Conservation (phyloP, 2,888 invertebrate species). For the Calliopum simillimum region DNA sequence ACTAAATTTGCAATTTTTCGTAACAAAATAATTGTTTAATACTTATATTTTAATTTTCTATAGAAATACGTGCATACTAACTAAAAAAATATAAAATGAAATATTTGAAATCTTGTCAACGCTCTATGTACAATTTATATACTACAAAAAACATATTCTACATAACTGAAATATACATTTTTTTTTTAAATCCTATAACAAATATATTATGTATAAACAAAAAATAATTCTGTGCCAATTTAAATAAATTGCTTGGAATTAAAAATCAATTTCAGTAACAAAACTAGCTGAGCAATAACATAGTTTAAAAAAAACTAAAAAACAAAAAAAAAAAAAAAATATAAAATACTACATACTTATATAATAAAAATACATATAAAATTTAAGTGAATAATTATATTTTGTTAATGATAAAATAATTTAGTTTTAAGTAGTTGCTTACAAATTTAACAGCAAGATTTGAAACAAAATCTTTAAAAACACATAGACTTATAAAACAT, state of each 20-base stretch:
- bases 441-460: conserved; percentile 17
- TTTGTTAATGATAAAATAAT: conserved; percentile 32
- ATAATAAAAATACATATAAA: conserved; percentile 37
- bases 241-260: conserved; percentile 15
- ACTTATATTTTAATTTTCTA: too few relatives aligned
- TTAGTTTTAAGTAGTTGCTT: conserved; percentile 3
- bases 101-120: too few relatives aligned
- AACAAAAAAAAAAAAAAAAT: conserved; percentile 29
- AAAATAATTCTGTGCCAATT: conserved; percentile 17
- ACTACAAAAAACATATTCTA: too few relatives aligned
- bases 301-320: conserved; percentile 36
- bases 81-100: too few relatives aligned
- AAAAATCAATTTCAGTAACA: neutral
- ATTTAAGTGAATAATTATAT: conserved; percentile 30
- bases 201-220: conserved; percentile 17
- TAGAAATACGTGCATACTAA: too few relatives aligned
- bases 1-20: too few relatives aligned
- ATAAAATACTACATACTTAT: conserved; percentile 44
- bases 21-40: too few relatives aligned
- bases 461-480: conserved; percentile 34
- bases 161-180: too few relatives aligned
- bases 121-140: too few relatives aligned
- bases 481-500: conserved; percentile 29
- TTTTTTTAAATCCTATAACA: conserved; percentile 27
- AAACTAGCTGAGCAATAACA: conserved; percentile 31